Percentiles rank a stretch among this genome's conserved stretches.
Evolutionary conservation across 2,113 vertebrate species (phyloP).

Genomic region (Mus pahari): DNA sequence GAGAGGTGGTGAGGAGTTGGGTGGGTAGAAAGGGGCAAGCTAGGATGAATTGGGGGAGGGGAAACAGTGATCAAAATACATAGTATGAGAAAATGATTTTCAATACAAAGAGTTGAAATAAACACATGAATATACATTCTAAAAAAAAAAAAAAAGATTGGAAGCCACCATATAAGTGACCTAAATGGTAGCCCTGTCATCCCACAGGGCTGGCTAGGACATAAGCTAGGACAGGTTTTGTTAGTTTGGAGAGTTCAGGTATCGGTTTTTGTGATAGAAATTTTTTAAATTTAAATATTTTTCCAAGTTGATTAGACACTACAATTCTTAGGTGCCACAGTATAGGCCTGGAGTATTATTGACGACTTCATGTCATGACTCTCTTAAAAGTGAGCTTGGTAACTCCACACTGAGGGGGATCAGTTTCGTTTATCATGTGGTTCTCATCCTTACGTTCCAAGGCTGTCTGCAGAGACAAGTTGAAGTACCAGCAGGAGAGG

Average conservation of each 20-base stretch:
- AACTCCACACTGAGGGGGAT: not conserved
- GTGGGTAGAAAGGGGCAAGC: not conserved
- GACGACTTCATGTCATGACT: not conserved
- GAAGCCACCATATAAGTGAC: not conserved
- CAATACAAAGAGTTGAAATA: not conserved
- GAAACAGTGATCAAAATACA: not conserved
- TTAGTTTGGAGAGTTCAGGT: not conserved
- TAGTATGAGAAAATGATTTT: not conserved
- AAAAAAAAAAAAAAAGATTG: not conserved
- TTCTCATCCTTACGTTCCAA: not conserved
- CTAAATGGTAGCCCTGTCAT: not conserved
- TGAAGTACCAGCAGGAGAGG: not conserved
- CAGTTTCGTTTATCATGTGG: not conserved
- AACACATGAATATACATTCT: not conserved
- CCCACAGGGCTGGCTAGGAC: too few species aligned
- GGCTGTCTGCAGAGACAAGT: not conserved
- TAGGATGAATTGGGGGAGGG: not conserved
- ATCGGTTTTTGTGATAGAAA: not conserved
- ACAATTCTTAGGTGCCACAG: not conserved
- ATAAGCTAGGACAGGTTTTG: not conserved
- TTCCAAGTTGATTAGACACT: not conserved
- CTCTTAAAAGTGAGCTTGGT: not conserved
- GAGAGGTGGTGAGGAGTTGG: not conserved
- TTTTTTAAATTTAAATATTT: not conserved
- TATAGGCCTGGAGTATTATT: not conserved